phyloP scores from a whole-genome alignment of 2,113 vertebrate genomes.

The Lagopus muta region DNA sequence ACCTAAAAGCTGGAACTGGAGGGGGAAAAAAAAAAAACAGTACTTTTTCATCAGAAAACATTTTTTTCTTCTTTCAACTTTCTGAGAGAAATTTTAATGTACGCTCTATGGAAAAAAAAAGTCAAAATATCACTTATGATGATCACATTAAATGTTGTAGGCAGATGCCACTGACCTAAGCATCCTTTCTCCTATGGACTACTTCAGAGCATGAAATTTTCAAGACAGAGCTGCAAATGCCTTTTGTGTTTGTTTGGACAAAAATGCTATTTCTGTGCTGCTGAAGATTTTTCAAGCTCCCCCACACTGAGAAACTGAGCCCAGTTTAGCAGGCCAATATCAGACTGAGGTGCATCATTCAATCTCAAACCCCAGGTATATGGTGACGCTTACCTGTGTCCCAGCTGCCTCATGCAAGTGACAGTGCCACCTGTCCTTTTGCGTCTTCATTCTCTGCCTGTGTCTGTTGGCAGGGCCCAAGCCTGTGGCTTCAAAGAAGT shows the following conservation, averaged over 20 bases:
- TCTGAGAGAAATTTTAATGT: not conserved
- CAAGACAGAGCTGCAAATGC: not conserved
- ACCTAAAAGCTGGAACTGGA: too few relatives aligned
- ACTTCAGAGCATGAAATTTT: not conserved
- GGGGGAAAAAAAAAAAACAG: too few relatives aligned
- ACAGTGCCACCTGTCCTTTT: not conserved
- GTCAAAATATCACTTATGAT: not conserved
- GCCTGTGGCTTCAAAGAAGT: not conserved
- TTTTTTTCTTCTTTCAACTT: not conserved
- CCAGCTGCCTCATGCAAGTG: not conserved
- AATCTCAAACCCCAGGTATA: not conserved
- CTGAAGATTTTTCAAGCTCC: not conserved
- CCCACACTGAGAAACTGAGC: not conserved
- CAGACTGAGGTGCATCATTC: not conserved
- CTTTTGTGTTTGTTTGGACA: not conserved
- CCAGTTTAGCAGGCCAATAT: not conserved
- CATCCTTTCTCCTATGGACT: not conserved
- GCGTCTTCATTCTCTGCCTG: not conserved
- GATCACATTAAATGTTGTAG: not conserved
- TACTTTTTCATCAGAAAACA: not conserved
- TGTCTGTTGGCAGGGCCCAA: not conserved
- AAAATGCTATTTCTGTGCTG: not conserved
- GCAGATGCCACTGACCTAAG: not conserved
- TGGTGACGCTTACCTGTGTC: not conserved
- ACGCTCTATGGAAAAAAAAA: not conserved